These are phyloP conservation scores for Brienomyrus longianalis DNA, from an alignment of 2,113 vertebrate species.

Conservation along the genomic window DNA sequence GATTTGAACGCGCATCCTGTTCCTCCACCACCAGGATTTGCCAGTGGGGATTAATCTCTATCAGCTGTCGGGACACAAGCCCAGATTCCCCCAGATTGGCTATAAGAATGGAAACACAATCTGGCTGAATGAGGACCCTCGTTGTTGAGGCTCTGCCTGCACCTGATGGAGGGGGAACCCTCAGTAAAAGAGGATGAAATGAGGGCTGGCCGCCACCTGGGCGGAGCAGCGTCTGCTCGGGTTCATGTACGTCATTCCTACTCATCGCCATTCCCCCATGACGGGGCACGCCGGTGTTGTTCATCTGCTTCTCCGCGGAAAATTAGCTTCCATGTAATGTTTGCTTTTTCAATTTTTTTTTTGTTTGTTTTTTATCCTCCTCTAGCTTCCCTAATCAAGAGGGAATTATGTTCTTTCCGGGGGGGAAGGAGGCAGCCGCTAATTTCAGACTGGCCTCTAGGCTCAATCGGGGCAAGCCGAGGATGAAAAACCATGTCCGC, in stretches of 20 bases:
- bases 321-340: neutral
- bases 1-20: neutral
- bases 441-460: conserved; percentile 17
- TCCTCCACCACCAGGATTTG: neutral
- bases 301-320: neutral
- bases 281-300: neutral
- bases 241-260: neutral
- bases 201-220: neutral
- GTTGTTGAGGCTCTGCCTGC: neutral
- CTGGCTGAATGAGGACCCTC: neutral
- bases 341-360: neutral
- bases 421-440: neutral
- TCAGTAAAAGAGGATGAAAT: neutral
- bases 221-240: neutral
- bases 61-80: neutral
- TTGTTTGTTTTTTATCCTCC: neutral
- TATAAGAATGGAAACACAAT: neutral
- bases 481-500: conserved; percentile 9
- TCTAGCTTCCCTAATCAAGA: conserved; percentile 18
- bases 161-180: neutral
- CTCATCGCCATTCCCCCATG: neutral
- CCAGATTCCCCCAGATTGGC: neutral
- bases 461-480: conserved; percentile 5
- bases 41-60: neutral
- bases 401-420: conserved; percentile 20